A percentile compares a stretch with the other conserved stretches of the same genome.
Evolutionary conservation across 2,797 vertebrate genomes (phyloP).

Genomic region (Gymnopithys bicolor): DNA sequence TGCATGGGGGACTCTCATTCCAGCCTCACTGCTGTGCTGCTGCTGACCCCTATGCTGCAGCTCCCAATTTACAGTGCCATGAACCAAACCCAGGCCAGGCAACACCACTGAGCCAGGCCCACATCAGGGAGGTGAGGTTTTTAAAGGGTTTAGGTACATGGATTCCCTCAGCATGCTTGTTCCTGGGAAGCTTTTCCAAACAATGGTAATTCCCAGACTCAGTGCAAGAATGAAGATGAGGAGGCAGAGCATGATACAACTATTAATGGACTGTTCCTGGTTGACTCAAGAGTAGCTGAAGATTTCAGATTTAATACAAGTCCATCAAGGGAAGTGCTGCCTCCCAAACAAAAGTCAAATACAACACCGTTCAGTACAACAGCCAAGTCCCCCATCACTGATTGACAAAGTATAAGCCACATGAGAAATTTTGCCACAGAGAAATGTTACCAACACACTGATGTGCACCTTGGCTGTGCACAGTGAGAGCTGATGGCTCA

Average conservation of each 20-base stretch:
- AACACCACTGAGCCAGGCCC: not conserved
- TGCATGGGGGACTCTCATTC: accelerated
- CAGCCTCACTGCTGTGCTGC: not conserved
- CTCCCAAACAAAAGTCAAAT: not conserved
- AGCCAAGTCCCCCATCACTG: not conserved
- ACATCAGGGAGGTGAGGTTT: not conserved
- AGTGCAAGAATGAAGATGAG: accelerated
- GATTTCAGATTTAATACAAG: not conserved
- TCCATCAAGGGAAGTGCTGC: not conserved
- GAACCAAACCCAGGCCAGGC: not conserved
- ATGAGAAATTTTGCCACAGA: not conserved
- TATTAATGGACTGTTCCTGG: not conserved
- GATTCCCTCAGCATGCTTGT: accelerated
- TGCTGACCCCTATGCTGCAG: not conserved
- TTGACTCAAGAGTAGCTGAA: too few species aligned
- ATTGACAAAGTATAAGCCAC: accelerated
- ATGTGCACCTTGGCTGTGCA: accelerated
- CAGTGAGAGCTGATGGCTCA: not conserved
- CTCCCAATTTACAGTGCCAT: accelerated
- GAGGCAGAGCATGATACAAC: not conserved
- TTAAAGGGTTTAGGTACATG: accelerated
- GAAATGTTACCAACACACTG: accelerated
- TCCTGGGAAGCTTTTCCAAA: not conserved
- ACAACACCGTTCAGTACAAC: not conserved
- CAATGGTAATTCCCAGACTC: accelerated